Base-by-base conservation (phyloP, 1,140 invertebrate genomes). In the Halictus rubicundus region DNA sequence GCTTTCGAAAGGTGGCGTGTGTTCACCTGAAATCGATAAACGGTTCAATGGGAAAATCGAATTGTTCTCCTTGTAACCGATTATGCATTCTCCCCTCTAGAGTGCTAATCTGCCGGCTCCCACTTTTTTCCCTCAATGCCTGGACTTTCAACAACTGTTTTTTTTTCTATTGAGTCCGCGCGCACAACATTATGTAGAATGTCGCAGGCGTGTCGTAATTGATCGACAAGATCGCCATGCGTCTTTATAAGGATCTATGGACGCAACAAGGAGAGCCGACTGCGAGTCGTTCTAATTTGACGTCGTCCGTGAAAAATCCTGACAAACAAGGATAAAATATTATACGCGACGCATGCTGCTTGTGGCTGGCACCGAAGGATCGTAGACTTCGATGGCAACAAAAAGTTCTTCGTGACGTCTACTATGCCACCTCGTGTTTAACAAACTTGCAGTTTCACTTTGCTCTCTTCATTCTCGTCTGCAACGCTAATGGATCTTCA, bases 1-100 rank as follows among this genome's bases (percentile, higher is more conserved):
- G 37, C 54, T 77, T 84, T 84, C 73, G 64, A 84, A 84, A 75
- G 60, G 72, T 74, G 49, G 63, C 16, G 16, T 39, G 27, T 46
- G n/a, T 21, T n/a, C 37, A 5, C n/a, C 16, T 63, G 52, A 57
- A 79, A 59, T 71, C 52, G 65, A 14, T 59, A 66, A 83, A 37
- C 46, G 49, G 16, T 21, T 49, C 6, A 49, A 6, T 25, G 19
- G 32, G 5, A 39, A 27, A 72, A 27, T 21, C 1, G n/a, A 57
- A n/a, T 69, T 39, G 14, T 27, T 57, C 19, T 27, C 3, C 70
- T 52, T 39, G 10, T 23, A 49, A 23, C n/a, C 10, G 10, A 21
- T 72, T 64, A 25, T 19, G 46, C 23, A 9, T 52, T 37, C 39
- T 23, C 39, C 16, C 19, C 19, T 21, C 16, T 3, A 7, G n/a